Evolutionary conservation across 2,888 invertebrate genomes (phyloP).

Genomic region (Timema podura): DNA sequence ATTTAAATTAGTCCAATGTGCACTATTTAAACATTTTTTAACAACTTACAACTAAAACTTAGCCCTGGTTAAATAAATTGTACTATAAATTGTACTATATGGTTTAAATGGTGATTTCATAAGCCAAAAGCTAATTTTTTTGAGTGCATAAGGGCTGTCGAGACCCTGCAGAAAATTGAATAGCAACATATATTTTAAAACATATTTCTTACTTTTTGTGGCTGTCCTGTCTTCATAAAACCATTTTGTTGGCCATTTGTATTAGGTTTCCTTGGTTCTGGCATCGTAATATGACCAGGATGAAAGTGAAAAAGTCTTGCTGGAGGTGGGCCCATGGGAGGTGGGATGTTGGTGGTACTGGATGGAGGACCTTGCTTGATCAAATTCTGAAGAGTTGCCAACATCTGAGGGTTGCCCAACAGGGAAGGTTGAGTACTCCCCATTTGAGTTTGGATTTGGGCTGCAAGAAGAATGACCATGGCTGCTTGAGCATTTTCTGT

Average conservation of each 20-base stretch:
- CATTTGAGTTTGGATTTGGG: constrained; percentile 40
- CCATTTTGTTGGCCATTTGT: constrained; percentile 25
- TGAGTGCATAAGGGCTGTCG: too few species aligned
- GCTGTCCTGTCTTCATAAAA: constrained; percentile 22
- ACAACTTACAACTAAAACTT: too few species aligned
- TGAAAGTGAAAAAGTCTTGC: constrained; percentile 20
- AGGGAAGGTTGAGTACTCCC: constrained; percentile 33
- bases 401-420: constrained; percentile 40
- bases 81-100: too few species aligned
- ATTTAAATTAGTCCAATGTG: too few species aligned
- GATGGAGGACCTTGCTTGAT: constrained; percentile 30
- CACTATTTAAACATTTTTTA: too few species aligned
- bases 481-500: constrained; percentile 36
- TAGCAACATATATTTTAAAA: neutral
- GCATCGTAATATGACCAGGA: constrained; percentile 14
- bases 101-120: too few species aligned
- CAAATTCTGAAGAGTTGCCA: constrained; percentile 40
- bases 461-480: constrained; percentile 40
- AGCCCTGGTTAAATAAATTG: too few species aligned
- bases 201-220: constrained; percentile 25
- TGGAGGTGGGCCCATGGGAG: constrained; percentile 20
- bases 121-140: too few species aligned
- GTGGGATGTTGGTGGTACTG: constrained; percentile 16
- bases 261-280: constrained; percentile 24
- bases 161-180: too few species aligned